Base-by-base conservation (phyloP, 2,113 vertebrate species). In the Siniperca knerii region DNA sequence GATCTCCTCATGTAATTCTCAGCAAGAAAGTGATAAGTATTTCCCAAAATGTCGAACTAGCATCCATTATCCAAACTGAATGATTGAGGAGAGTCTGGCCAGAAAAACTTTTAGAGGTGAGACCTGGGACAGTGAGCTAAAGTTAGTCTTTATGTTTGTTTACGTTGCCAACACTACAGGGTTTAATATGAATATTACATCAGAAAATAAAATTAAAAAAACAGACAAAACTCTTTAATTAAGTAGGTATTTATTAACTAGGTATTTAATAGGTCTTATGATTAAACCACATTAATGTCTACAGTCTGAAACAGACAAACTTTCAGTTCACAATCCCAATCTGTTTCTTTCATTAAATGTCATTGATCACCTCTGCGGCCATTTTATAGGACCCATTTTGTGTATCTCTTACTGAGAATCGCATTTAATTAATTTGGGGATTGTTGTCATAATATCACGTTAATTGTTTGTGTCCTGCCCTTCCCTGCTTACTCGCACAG, bases 401-500 rank as follows among this genome's bases (percentile, higher is more conserved):
- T 79, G 44, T 66, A 1, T 75, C 9, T 89, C 16, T 67, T 80
- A 48, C 16, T 81, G 15, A 65, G 79, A 71, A 69, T 11, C 15
- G 74, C 58, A 72, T 57, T 77, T 10, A 40, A 64, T 37, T 75
- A 16, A 65, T 67, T 57, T 55, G 50, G 54, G 54, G 46, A 60
- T 52, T 70, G 23, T 58, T 74, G 52, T 80, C 46, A 8, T 52
- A 46, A 76, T 37, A n/a, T 66, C 0, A 7, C 13, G 9, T 40
- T 90, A 72, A 93, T 16, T 65, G 60, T 78, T 79, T 82, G 54
- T 92, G 20, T 82, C 82, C 57, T 5, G 46, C 78, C 72, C 76
- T 9, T 37, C 77, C 78, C 58, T 77, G 66, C 82, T 57, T 66
- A 68, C 72, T 94, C 0, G 4, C 94, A 91, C 96, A 99, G 98